phyloP scores from a whole-genome alignment of 2,888 invertebrate species.

The Caenorhabditis zanzibari region DNA sequence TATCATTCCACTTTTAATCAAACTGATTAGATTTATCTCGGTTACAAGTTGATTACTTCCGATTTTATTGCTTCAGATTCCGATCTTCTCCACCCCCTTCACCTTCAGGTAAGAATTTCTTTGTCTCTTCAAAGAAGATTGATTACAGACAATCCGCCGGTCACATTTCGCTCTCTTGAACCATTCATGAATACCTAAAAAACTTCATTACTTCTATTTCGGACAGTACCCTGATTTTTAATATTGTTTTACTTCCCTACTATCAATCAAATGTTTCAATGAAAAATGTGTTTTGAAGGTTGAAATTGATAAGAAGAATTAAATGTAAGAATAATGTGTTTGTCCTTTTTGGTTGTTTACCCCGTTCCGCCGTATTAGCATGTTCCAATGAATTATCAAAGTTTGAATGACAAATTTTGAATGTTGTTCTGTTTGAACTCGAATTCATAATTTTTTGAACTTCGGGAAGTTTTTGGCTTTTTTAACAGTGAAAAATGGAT shows the following conservation, averaged over 20 bases:
- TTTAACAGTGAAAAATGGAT: no score
- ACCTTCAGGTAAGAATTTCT: neutral
- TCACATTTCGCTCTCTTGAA: no score
- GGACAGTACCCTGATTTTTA: no score
- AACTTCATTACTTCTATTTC: no score
- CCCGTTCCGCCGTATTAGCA: constrained; percentile 14
- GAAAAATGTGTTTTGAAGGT: neutral
- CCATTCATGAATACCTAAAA: neutral
- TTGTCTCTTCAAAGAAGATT: neutral
- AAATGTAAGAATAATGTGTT: neutral
- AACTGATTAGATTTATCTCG: no score
- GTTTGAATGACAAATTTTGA: no score
- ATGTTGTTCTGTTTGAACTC: no score
- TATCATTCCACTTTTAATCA: no score
- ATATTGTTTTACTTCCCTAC: no score
- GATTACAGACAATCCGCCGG: constrained; percentile 1
- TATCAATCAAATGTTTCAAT: neutral
- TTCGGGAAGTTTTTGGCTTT: no score
- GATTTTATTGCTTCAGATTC: constrained; percentile 2
- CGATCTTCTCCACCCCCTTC: constrained; percentile 1
- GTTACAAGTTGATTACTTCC: neutral
- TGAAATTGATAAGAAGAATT: constrained; percentile 2
- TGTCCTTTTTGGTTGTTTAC: constrained; percentile 15
- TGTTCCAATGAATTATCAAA: neutral
- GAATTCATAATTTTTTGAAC: no score